Percentiles rank a stretch among this genome's conserved stretches.
Conservation (phyloP, 2,888 invertebrate species). For the Macropis europaea region DNA sequence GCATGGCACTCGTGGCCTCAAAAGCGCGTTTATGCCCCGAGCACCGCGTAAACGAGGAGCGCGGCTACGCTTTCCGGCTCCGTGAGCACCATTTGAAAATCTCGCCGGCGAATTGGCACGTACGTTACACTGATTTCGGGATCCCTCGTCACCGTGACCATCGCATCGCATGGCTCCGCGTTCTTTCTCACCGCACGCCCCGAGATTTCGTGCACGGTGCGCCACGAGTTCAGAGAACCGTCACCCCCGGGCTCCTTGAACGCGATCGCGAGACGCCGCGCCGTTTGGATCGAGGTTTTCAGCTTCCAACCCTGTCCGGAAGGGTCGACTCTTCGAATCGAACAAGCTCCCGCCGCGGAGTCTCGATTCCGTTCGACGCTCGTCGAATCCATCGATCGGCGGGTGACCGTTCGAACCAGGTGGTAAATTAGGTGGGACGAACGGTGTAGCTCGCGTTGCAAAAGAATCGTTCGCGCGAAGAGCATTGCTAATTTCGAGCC, state of each 20-base stretch:
- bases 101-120: conserved; percentile 30
- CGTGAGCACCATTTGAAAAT: conserved; percentile 49
- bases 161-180: background rate
- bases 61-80: conserved; percentile 39
- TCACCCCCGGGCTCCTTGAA: too few species aligned
- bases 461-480: conserved; percentile 36
- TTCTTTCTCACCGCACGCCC: too few species aligned
- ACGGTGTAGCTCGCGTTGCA: background rate
- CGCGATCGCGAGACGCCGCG: too few species aligned
- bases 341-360: too few species aligned
- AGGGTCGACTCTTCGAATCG: too few species aligned
- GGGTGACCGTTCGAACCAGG: background rate
- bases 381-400: too few species aligned
- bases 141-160: background rate
- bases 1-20: conserved; percentile 49
- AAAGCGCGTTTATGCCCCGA: conserved; percentile 48
- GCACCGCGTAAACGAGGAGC: conserved; percentile 44
- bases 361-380: too few species aligned
- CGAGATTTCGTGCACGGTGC: too few species aligned
- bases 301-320: too few species aligned
- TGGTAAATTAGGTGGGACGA: background rate
- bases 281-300: too few species aligned
- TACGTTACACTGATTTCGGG: background rate
- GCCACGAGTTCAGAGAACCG: too few species aligned
- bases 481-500: conserved; percentile 42